A percentile compares a stretch with the other conserved stretches of the same genome.
phyloP scores from a whole-genome alignment of 2,888 invertebrate species.

The Drosophila paracracens region DNA sequence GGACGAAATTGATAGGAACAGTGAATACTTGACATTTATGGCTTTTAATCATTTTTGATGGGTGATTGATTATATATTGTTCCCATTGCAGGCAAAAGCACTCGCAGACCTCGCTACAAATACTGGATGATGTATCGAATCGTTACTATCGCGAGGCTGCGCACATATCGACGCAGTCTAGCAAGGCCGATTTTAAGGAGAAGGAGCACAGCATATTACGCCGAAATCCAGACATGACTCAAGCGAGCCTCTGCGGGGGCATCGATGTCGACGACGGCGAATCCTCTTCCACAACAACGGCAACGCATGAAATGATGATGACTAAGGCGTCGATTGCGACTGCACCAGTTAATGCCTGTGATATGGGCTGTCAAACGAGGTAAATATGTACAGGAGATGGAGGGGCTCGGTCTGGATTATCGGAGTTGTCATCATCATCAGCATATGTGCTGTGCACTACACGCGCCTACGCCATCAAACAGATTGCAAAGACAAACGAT shows the following conservation, averaged over 20 bases:
- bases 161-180: conserved; percentile 80
- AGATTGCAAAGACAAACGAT: conserved; percentile 67
- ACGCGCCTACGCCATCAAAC: conserved; percentile 39
- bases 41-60: background rate
- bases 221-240: conserved; percentile 83
- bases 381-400: conserved; percentile 84
- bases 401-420: background rate
- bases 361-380: conserved; percentile 93
- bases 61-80: background rate
- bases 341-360: conserved; percentile 87
- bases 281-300: conserved; percentile 72
- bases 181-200: conserved; percentile 82
- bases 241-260: conserved; percentile 81
- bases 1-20: background rate
- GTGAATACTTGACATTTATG: background rate
- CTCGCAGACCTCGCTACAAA: conserved; percentile 84
- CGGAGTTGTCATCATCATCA: conserved; percentile 13
- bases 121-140: conserved; percentile 84
- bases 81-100: conserved; percentile 81
- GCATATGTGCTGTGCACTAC: conserved; percentile 51
- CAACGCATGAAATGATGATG: conserved; percentile 68
- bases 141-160: conserved; percentile 84
- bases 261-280: conserved; percentile 69
- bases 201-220: conserved; percentile 84
- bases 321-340: conserved; percentile 65